Percentiles rank a stretch among this genome's conserved stretches.
Conservation (phyloP, 2,113 vertebrate genomes). For the Eupsittula cactorum region DNA sequence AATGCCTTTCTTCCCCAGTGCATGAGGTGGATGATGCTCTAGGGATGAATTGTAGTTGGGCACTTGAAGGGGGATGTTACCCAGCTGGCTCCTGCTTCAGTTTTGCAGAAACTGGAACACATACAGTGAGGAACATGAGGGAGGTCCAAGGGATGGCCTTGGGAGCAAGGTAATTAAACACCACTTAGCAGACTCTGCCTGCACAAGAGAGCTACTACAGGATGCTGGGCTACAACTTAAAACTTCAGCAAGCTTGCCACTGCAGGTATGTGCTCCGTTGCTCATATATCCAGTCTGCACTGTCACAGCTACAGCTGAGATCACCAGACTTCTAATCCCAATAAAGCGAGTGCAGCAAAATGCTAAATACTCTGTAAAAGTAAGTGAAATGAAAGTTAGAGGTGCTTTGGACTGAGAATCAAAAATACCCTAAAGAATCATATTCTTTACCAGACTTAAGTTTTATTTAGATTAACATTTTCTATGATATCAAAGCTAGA, state of each 20-base stretch:
- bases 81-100: background rate
- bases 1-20: background rate
- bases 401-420: background rate
- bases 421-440: background rate
- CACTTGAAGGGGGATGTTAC: background rate
- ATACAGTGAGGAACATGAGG: accelerated
- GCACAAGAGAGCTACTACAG: background rate
- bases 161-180: background rate
- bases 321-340: background rate
- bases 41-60: background rate
- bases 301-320: background rate
- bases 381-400: background rate
- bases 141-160: background rate
- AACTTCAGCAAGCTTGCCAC: background rate
- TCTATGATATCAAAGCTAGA: background rate
- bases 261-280: background rate
- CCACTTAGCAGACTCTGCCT: background rate
- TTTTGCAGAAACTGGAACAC: background rate
- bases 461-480: background rate
- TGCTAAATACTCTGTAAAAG: background rate
- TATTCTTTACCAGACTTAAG: background rate
- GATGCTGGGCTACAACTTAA: background rate
- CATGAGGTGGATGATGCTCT: background rate
- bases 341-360: background rate
- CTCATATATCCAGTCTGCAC: background rate